Evolutionary conservation across 2,113 vertebrate species (phyloP).

Genomic region (Sphaerodactylus townsendi): DNA sequence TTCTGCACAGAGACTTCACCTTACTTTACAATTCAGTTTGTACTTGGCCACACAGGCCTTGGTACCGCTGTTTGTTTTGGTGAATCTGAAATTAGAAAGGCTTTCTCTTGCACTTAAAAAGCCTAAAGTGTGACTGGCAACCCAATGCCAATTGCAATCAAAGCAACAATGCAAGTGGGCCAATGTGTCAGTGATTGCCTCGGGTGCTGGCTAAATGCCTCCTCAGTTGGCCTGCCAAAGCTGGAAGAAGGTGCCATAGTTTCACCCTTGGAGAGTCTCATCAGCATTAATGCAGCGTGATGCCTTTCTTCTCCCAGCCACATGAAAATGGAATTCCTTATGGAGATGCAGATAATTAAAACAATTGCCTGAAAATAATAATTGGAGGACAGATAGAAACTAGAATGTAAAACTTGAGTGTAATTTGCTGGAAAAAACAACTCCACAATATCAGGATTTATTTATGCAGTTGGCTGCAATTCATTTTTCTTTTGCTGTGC

Average conservation of each 20-base stretch:
- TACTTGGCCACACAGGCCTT: conserved; percentile 37
- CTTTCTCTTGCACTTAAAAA: neutral
- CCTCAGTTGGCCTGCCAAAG: conserved; percentile 61
- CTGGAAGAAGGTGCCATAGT: conserved; percentile 42
- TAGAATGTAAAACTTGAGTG: conserved; percentile 66
- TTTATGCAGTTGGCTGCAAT: neutral
- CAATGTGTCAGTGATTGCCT: conserved; percentile 64
- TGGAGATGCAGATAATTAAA: conserved; percentile 75
- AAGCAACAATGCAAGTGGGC: conserved; percentile 47
- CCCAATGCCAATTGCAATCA: conserved; percentile 62
- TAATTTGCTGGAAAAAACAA: conserved; percentile 66
- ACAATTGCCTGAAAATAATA: conserved; percentile 71
- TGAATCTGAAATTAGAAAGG: conserved; percentile 45
- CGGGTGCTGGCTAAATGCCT: conserved; percentile 64
- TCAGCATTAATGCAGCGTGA: conserved; percentile 56
- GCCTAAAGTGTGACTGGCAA: conserved; percentile 52
- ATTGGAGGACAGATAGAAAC: conserved; percentile 71
- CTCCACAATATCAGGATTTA: neutral
- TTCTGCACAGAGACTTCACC: conserved; percentile 59
- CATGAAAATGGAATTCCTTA: conserved; percentile 66
- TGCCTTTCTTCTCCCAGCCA: conserved; percentile 56
- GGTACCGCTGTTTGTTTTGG: conserved; percentile 63
- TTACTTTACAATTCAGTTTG: conserved; percentile 36
- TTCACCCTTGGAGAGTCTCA: conserved; percentile 61
- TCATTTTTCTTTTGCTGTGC: neutral